These are phyloP conservation scores for Anastrepha ludens DNA, from an alignment of 1,140 invertebrate species.

Conservation along the genomic window DNA sequence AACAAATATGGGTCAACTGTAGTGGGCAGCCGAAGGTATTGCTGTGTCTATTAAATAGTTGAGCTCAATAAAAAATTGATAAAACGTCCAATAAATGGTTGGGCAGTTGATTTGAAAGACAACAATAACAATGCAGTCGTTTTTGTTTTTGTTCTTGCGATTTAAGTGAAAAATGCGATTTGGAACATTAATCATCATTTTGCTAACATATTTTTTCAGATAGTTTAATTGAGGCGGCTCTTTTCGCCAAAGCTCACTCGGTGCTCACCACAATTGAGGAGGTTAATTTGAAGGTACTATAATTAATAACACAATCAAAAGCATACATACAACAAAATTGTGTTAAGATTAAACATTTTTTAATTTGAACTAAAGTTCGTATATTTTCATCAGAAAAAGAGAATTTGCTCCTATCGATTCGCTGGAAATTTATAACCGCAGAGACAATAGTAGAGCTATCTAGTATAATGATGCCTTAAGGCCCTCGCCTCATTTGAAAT, in stretches of 20 bases:
- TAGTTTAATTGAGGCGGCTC: slow-evolving; percentile 31
- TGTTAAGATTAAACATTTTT: background rate
- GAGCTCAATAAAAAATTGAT: background rate
- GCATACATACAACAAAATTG: background rate
- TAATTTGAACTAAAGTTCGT: no score
- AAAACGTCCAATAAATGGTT: slow-evolving; percentile 7
- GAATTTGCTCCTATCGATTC: no score
- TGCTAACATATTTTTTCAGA: slow-evolving; percentile 20
- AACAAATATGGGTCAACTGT: slow-evolving; percentile 37
- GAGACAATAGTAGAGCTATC: no score
- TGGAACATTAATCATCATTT: slow-evolving; percentile 50
- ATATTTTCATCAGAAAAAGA: no score
- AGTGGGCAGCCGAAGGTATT: slow-evolving; percentile 19
- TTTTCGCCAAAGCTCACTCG: slow-evolving; percentile 13
- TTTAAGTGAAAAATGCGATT: slow-evolving; percentile 51
- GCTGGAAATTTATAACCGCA: no score
- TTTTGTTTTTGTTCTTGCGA: background rate
- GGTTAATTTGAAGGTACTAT: background rate
- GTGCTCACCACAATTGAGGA: background rate
- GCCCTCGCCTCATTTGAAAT: no score
- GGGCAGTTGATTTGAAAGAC: background rate
- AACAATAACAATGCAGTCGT: background rate
- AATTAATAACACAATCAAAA: background rate
- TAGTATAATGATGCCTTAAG: no score
- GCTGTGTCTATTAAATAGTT: background rate